These are phyloP conservation scores for Pogona vitticeps DNA, from an alignment of 2,113 vertebrate genomes.

Conservation along the genomic window DNA sequence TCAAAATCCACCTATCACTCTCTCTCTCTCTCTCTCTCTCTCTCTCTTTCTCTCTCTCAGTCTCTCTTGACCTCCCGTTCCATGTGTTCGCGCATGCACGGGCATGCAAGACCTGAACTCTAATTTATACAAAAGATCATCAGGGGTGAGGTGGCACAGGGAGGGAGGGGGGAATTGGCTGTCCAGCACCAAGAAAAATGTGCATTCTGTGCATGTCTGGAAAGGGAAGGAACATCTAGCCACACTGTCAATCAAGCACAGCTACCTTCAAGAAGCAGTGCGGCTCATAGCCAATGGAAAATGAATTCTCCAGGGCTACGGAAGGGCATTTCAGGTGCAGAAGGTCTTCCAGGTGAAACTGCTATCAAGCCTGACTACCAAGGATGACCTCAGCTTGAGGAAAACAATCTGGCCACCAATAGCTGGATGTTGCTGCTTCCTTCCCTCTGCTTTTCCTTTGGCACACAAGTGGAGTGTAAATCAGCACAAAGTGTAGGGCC, in stretches of 20 bases:
- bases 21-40: too few relatives aligned
- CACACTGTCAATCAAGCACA: conserved; percentile 14
- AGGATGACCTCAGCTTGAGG: background rate
- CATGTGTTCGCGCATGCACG: background rate
- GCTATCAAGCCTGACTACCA: conserved; percentile 3
- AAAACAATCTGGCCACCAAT: background rate
- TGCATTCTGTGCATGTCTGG: background rate
- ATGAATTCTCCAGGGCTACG: background rate
- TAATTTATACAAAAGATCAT: background rate
- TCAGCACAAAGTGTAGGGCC: background rate
- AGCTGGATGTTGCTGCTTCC: background rate
- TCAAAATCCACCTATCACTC: background rate
- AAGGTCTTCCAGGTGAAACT: conserved; percentile 17
- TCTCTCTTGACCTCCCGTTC: background rate
- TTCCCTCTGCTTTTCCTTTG: background rate
- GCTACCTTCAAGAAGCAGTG: background rate
- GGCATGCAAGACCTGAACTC: background rate
- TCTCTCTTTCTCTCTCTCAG: too few relatives aligned
- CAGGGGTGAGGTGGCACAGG: background rate
- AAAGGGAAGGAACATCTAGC: background rate
- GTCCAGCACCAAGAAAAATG: background rate
- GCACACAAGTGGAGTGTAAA: background rate
- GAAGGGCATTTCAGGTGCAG: background rate
- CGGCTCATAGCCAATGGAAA: background rate
- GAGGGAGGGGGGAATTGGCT: background rate